Base-by-base conservation (phyloP, 2,888 invertebrate genomes). In the Heteropelma amictum region DNA sequence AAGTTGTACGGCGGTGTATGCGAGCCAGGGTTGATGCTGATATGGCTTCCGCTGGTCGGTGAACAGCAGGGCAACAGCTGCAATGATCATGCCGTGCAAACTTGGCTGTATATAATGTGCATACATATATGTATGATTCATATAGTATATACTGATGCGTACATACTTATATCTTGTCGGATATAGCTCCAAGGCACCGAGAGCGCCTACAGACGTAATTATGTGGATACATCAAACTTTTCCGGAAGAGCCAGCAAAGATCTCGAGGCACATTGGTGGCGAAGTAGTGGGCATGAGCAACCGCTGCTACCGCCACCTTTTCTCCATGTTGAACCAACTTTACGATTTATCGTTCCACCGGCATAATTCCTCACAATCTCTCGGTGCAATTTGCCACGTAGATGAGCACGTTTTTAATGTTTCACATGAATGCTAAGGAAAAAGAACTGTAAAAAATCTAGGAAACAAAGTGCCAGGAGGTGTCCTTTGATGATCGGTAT, bases 171-270 rank as follows among this genome's bases (percentile, higher is more conserved):
- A 64, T 70, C 58, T 42, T 26, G 35, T 63, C 69, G 45, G 63
- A 76, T 61, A 69, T 33, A n/a, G 60, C 42, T 60, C 14, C 60
- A 42, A 74, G 56, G 53, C 63, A 67, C 54, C 67, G 45, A 19
- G 26, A 71, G 64, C 67, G 56, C 68, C 64, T 42, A 71, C 80
- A 79, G 82, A 80, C 81, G 83, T 84, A 86, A 85, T 86, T 86
- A 86, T 83, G 80, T 83, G 80, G 83, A 86, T 84, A 84, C 82
- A 84, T 85, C 82, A 83, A 82, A 83, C 67, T 77, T 78, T 76
- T 77, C 71, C 47, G 51, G 49, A 70, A 61, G 58, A 61, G 54
- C 61, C 56, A 42, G 56, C 65, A 40, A 61, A 67, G 67, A 71
- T 71, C 58, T 47, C 64, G 58, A 65, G 70, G 61, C 67, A 67